Evolutionary conservation across 2,113 vertebrate genomes (phyloP).

Genomic region (Oryzias javanicus): DNA sequence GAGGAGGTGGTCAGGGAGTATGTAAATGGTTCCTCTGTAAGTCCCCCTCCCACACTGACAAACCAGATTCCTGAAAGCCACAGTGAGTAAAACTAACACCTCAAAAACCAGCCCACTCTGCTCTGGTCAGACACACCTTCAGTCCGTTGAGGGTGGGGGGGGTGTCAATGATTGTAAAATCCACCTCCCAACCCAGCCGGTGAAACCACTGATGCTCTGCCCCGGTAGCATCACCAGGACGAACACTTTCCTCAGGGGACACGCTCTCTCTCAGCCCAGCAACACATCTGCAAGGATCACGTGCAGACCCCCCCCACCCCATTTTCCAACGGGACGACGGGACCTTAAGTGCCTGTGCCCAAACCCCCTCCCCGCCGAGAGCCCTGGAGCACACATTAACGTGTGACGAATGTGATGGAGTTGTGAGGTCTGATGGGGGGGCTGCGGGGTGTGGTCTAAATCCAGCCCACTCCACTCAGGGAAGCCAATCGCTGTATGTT

Average conservation of each 20-base stretch:
- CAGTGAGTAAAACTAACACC: constrained; percentile 37
- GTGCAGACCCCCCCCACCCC: constrained; percentile 4
- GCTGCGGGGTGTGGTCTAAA: constrained; percentile 45
- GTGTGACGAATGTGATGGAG: no score
- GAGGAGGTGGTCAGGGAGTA: constrained; percentile 32
- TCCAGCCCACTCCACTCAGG: constrained; percentile 72
- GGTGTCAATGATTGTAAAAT: constrained; percentile 23
- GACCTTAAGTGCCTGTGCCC: constrained; percentile 72
- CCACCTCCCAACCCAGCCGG: constrained; percentile 46
- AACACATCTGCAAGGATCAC: constrained; percentile 23
- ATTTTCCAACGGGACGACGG: constrained; percentile 39
- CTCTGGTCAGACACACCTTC: constrained; percentile 13
- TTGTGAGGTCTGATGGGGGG: constrained; percentile 15
- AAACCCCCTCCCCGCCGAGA: constrained; percentile 28
- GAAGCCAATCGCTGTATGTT: constrained; percentile 67
- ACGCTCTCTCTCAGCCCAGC: constrained; percentile 30
- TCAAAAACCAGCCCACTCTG: constrained; percentile 34
- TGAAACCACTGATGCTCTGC: constrained; percentile 36
- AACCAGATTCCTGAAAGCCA: constrained; percentile 43
- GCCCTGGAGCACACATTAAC: constrained; percentile 11
- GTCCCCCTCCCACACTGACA: constrained; percentile 50
- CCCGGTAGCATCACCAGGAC: constrained; percentile 41
- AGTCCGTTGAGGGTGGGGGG: constrained; percentile 24
- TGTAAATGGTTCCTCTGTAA: constrained; percentile 54
- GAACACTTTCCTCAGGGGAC: constrained; percentile 60